Evolutionary conservation across 1,140 invertebrate genomes (phyloP), one percentile per base, ranked within the genome.

Genomic region (Gryllus bimaculatus): DNA sequence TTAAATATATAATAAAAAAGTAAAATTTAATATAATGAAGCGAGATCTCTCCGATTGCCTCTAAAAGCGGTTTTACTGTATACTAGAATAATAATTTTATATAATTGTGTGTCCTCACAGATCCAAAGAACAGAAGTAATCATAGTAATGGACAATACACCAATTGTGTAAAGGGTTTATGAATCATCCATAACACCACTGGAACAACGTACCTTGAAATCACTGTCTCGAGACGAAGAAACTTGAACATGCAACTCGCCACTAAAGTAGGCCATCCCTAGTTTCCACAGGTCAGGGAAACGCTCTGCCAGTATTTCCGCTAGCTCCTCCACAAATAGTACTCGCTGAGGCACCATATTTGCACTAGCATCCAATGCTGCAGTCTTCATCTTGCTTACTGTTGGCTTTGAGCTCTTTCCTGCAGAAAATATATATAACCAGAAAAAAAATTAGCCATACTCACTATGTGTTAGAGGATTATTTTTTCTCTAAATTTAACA

Each of bases 261-360:
- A 15, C 91, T 92, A 83, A 97, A 96, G 86, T 97, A 98, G 77
- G 93, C 91, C 84, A 96, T 94, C 7, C 95, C 95, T 6, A 98
- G 88, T 85, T 93, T 93, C 95, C 95, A 96, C 12, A 97, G 86
- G 85, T 96, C 93, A 0, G 95, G 94, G 81, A 95, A 90, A 77
- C 91, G 89, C 80, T 91, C 88, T 13, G 88, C 88, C 74, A 95
- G 87, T 75, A 92, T 88, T 48, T 92, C 90, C 79, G 90, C 92
- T 66, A 95, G 85, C 81, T 93, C 91, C 85, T 94, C 93, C 10
- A 94, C 87, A 85, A 93, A 95, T 75, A 90, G 85, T 12, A 95
- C 90, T 81, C 88, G 85, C 47, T 86, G 82, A 12, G 88, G 88
- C n/a, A 87, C 84, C 74, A 84, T 81, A 75, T 75, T 80, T 83